Base-by-base conservation (phyloP, 2,113 vertebrate genomes). In the Garra rufa region DNA sequence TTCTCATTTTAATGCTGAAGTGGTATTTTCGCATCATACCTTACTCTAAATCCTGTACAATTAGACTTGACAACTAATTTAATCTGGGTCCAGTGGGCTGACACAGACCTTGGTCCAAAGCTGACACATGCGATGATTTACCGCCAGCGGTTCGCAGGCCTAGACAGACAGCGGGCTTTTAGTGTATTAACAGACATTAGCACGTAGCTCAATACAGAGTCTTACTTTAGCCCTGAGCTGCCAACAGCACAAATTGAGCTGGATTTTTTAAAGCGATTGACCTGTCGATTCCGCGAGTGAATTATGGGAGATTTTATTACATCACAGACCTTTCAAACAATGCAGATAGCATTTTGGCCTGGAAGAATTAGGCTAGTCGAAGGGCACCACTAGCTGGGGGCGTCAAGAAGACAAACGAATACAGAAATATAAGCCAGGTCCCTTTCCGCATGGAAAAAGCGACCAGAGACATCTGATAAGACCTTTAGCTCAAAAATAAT, bases 181-280 rank as follows among this genome's bases (percentile, higher is more conserved):
- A 93, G 90, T 87, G 81, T 93, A 92, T 91, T 92, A 93, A 85
- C 89, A 87, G 88, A 86, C 89, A 91, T 93, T 92, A 92, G 89
- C 86, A 89, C 87, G 76, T 83, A 71, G 65, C 50, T 86, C 82
- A 26, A 78, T 61, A 61, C 84, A 61, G 7, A 57, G 78, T 65
- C 79, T 76, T 69, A 38, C 55, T 85, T 86, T 83, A 85, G 67
- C 84, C 46, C 3, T 52, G 55, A 41, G 76, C 76, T 85, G 30
- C 46, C 46, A 67, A 63, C 73, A 67, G 50, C 89, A 65, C 83
- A 88, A 86, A 90, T 83, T 77, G 89, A 90, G 76, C 38, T 83
- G 87, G 1, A 5, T n/a, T 88, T 90, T 90, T 87, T 76, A 77
- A 85, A 89, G 81, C 57, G 76, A 88, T 87, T 91, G 90, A 92